Percentiles rank a stretch among this genome's conserved stretches.
Conservation (phyloP, 2,113 vertebrate species). For the Gopherus evgoodei region DNA sequence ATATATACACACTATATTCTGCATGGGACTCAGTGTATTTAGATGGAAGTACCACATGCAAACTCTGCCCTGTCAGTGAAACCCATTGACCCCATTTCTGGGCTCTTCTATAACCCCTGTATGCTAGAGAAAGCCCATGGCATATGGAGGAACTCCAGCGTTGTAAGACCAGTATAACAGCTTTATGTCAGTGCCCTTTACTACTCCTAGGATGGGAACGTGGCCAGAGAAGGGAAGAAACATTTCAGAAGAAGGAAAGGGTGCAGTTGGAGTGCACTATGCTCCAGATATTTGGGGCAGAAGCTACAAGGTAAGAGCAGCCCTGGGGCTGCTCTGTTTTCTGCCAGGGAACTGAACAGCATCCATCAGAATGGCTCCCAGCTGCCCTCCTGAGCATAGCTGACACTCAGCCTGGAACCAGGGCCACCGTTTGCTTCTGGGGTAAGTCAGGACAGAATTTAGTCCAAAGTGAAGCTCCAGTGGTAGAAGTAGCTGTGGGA, state of each 20-base stretch:
- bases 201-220: fast-evolving
- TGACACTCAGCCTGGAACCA: background rate
- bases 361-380: background rate
- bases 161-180: background rate
- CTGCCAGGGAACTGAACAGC: background rate
- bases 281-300: background rate
- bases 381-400: background rate
- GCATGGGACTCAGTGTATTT: background rate
- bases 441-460: background rate
- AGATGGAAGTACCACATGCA: background rate
- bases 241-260: background rate
- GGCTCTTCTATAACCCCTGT: background rate
- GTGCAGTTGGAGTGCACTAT: background rate
- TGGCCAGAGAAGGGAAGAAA: background rate
- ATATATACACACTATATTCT: background rate
- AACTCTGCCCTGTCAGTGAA: background rate
- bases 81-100: background rate
- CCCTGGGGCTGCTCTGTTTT: background rate
- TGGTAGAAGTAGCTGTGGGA: background rate
- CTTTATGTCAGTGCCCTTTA: background rate
- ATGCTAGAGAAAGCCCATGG: fast-evolving
- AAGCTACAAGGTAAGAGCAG: fast-evolving
- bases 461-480: background rate
- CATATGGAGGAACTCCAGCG: background rate
- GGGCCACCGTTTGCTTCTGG: background rate